Evolutionary conservation across 2,888 invertebrate genomes (phyloP), one percentile per base, ranked within the genome.

Genomic region (Lasioglossum villosulum): DNA sequence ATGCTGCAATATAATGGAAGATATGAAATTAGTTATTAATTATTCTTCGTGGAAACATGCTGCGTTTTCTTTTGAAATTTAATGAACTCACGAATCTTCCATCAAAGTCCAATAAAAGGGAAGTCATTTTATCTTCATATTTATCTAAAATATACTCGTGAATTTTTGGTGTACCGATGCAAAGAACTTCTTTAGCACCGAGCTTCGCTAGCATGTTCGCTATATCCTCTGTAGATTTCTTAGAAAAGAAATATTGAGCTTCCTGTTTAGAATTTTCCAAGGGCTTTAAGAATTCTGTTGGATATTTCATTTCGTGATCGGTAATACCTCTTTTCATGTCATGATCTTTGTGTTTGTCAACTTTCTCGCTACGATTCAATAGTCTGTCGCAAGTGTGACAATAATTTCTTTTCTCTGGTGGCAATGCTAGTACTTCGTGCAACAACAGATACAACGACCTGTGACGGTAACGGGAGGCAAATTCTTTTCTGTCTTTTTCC

Each of bases 161-260:
- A 70, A 98, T 95, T 72, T 97, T 97, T 0, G 99, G 99, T 2
- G 98, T 96, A 19, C 99, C 99, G 78, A 99, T 96, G 93, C 98
- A 98, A n/a, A 99, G 94, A 0, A 98, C 96, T 94, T 97, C 93
- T 78, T 94, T 93, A 30, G 95, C 96, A 82, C 96, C 96, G 88
- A 97, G 96, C 86, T 96, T 95, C 45, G 95, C 94, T 39, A 98
- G 95, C 90, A 97, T 96, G 34, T 96, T 96, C 19, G 97, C 93
- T 27, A 98, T 96, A 86, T 97, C 97, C 19, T 96, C 92, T 6
- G 97, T 96, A 42, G 98, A 96, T 86, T 96, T 96, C 86, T 96
- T 96, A 2, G 97, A 96, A 95, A 99, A 99, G 90, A 98, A 96
- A 94, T 98, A 99, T 94, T 99, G 99, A 0, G 99, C 99, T 95